Evolutionary conservation across 2,113 vertebrate species (phyloP), one percentile per base, ranked within the genome.

Genomic region (Tachycineta bicolor): DNA sequence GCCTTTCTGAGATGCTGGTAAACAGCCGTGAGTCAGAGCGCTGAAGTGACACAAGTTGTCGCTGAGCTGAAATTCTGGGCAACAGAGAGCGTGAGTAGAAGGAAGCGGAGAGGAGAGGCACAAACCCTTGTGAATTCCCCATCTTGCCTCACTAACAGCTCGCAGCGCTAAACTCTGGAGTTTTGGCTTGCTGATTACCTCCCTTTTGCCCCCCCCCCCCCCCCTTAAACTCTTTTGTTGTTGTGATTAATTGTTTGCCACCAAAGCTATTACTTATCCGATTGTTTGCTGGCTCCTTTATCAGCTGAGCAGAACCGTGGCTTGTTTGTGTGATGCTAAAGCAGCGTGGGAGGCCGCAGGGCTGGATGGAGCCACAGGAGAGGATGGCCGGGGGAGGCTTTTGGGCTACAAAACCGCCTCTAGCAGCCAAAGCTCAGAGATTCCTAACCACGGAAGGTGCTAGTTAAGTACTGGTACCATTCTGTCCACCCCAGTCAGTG

Each of bases 201-300:
- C 52, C 34, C 33, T 76, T 58, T 77, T 43, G 59, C 71, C 50
- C 25, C 17, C 17, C 18, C 34, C 43, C n/a, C n/a, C n/a, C n/a
- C n/a, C n/a, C n/a, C n/a, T 55, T 50, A 81, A 86, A 90, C 0
- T 2, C 31, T 81, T 79, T 73, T 83, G 56, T 83, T 73, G 58
- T 25, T 8, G 33, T 89, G 86, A 89, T 80, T 29, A 93, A 93
- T 86, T 74, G 76, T 88, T 95, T 90, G 56, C 83, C 39, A n/a
- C 47, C 24, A 82, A 89, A 70, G 59, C 71, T 70, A 56, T 90
- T 90, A 80, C 79, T 93, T 93, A 93, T 47, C 83, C 78, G 71
- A 52, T 62, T 94, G 83, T 79, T 94, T 87, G 62, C 81, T 47
- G n/a, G 83, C 55, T 71, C 78, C 25, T 89, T 87, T 69, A 83